Conservation (phyloP, 2,888 invertebrate genomes). For the Vanessa cardui region DNA sequence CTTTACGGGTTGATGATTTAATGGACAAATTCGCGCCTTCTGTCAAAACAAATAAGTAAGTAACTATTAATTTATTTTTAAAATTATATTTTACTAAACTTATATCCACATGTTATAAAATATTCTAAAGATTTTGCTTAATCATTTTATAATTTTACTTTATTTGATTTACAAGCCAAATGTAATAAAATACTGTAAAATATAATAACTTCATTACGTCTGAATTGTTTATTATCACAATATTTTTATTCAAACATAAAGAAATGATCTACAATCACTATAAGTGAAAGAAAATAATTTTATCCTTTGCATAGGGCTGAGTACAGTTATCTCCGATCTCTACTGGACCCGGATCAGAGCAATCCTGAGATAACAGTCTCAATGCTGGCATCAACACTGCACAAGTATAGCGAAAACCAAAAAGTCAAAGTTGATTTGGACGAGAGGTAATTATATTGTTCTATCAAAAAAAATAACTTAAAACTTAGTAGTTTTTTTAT, state of each 20-base stretch:
- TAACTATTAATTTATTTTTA: constrained; percentile 15
- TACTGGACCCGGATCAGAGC: constrained; percentile 68
- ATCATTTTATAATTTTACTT: no score
- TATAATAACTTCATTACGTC: no score
- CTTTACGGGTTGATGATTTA: constrained; percentile 65
- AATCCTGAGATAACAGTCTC: constrained; percentile 71
- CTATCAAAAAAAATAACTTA: not conserved
- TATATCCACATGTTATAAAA: constrained; percentile 16
- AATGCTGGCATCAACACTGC: constrained; percentile 63
- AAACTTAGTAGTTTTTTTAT: not conserved
- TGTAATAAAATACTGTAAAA: no score
- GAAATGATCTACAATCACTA: no score
- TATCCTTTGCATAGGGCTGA: constrained; percentile 56
- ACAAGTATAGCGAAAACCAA: constrained; percentile 69
- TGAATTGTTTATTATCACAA: no score
- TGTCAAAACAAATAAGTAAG: constrained; percentile 76
- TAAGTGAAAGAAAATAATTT: not conserved
- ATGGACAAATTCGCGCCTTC: constrained; percentile 76
- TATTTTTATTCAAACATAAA: no score
- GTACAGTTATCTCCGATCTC: constrained; percentile 62
- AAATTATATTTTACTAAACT: constrained; percentile 15
- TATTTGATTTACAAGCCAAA: no score
- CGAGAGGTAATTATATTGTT: constrained; percentile 61
- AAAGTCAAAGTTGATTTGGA: constrained; percentile 70
- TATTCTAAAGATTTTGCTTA: no score